Evolutionary conservation across 1,140 invertebrate species (phyloP), one percentile per base, ranked within the genome.

Genomic region (Prorops nasuta): DNA sequence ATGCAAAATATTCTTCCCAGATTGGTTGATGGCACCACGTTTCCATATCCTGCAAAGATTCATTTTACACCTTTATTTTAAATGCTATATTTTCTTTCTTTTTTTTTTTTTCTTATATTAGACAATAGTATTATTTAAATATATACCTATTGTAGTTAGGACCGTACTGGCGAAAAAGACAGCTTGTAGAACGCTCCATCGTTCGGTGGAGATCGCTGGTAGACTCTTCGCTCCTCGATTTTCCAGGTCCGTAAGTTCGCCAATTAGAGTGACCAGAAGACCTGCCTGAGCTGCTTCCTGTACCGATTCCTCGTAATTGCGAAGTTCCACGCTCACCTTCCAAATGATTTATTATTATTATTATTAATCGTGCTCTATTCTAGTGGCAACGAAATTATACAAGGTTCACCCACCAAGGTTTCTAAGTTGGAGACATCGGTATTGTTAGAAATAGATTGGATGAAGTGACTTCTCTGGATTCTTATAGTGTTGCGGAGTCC

Each of bases 1-100:
- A 98, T 94, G 71, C 94, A 97, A 66, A 96, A 92, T 18, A 89
- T 77, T 45, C 91, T 83, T 7, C 96, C 96, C 68, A 83, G 81
- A 48, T 83, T 82, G 2, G 95, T 97, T 22, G 86, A 86, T 1
- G 96, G 94, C 10, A 92, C 92, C 54, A 97, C 91, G 69, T 98
- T 94, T 37, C 96, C 96, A 74, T 98, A 98, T 48, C 95, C 94
- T 95, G 79, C 79, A 34, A 35, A 31, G 24, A 10, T 10, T 1
- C 15, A 36, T 7, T 21, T n/a, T n/a, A n/a, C n/a, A n/a, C n/a
- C n/a, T n/a, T n/a, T n/a, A n/a, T n/a, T n/a, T n/a, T n/a, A n/a
- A n/a, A n/a, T n/a, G n/a, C n/a, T n/a, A n/a, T n/a, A n/a, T n/a
- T n/a, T n/a, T n/a, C n/a, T n/a, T n/a, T n/a, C n/a, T n/a, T n/a